A percentile compares a stretch with the other conserved stretches of the same genome.
phyloP scores from a whole-genome alignment of 2,113 vertebrate genomes.

The Jaculus jaculus region DNA sequence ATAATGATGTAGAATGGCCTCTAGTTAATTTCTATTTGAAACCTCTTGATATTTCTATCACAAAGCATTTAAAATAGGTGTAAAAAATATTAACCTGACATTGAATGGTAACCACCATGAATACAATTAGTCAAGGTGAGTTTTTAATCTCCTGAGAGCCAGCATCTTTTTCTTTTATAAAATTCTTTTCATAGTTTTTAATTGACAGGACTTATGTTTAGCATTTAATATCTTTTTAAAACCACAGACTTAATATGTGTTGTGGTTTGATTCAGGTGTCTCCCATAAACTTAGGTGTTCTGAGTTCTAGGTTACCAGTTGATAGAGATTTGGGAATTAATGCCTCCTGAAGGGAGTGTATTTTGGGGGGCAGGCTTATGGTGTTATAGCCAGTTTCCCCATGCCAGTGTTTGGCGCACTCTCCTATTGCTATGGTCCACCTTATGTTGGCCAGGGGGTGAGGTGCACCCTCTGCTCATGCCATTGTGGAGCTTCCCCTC shows the following conservation, averaged over 20 bases:
- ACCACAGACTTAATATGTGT: not conserved
- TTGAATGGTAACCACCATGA: conserved; percentile 36
- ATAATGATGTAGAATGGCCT: conserved; percentile 35
- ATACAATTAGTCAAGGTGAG: conserved; percentile 8
- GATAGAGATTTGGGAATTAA: too few relatives aligned
- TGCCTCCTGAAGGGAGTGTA: too few relatives aligned
- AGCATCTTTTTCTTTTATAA: conserved; percentile 12
- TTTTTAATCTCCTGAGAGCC: conserved; percentile 53
- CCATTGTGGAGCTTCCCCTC: too few relatives aligned
- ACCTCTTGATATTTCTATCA: conserved; percentile 46
- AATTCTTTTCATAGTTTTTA: conserved; percentile 15
- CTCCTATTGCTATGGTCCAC: too few relatives aligned
- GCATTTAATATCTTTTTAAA: conserved; percentile 36
- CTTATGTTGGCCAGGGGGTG: too few relatives aligned
- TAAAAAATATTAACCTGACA: conserved; percentile 34
- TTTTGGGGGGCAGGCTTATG: too few relatives aligned
- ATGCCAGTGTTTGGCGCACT: too few relatives aligned
- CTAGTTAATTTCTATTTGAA: conserved; percentile 60
- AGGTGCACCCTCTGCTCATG: too few relatives aligned
- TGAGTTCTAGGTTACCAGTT: too few relatives aligned
- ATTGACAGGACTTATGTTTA: not conserved
- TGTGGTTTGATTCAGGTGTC: too few relatives aligned
- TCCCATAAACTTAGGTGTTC: too few relatives aligned
- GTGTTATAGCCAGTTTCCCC: too few relatives aligned
- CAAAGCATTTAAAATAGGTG: conserved; percentile 57